Evolutionary conservation across 2,888 invertebrate species (phyloP).

Genomic region (Drosophila infuscata): DNA sequence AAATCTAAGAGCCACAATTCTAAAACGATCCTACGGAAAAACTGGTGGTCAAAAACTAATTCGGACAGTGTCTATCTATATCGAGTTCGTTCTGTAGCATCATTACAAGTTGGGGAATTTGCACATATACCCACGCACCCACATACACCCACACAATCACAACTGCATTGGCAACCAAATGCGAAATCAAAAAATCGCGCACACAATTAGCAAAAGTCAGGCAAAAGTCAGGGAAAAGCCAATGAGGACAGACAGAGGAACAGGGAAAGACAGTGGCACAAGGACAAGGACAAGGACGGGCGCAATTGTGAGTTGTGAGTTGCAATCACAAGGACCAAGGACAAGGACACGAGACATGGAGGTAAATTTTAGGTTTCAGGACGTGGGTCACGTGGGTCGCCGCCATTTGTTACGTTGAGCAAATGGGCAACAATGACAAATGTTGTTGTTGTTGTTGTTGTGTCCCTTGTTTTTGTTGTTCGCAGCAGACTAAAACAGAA

Average conservation of each 20-base stretch:
- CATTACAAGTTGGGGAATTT: neutral
- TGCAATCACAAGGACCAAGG: slow-evolving; percentile 12
- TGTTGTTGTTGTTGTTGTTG: slow-evolving; percentile 14
- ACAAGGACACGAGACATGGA: slow-evolving; percentile 25
- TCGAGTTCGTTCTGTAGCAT: neutral
- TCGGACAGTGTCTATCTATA: neutral
- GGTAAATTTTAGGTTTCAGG: neutral
- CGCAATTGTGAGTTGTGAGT: neutral
- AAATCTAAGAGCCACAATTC: neutral
- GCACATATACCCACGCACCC: neutral
- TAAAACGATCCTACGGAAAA: neutral
- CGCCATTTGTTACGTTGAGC: slow-evolving; percentile 52
- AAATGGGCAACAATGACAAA: slow-evolving; percentile 56
- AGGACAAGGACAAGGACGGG: slow-evolving; percentile 7
- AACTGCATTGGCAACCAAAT: neutral
- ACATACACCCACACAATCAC: neutral
- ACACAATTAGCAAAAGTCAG: slow-evolving; percentile 61
- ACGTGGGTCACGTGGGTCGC: slow-evolving; percentile 18
- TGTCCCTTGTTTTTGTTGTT: slow-evolving; percentile 18
- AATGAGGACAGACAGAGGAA: neutral
- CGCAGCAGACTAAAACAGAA: slow-evolving; percentile 36
- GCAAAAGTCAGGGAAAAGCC: slow-evolving; percentile 26
- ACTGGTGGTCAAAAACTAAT: neutral
- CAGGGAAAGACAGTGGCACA: neutral
- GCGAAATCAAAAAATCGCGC: slow-evolving; percentile 58